phyloP scores from a whole-genome alignment of 2,113 vertebrate species.

The Anhinga anhinga region DNA sequence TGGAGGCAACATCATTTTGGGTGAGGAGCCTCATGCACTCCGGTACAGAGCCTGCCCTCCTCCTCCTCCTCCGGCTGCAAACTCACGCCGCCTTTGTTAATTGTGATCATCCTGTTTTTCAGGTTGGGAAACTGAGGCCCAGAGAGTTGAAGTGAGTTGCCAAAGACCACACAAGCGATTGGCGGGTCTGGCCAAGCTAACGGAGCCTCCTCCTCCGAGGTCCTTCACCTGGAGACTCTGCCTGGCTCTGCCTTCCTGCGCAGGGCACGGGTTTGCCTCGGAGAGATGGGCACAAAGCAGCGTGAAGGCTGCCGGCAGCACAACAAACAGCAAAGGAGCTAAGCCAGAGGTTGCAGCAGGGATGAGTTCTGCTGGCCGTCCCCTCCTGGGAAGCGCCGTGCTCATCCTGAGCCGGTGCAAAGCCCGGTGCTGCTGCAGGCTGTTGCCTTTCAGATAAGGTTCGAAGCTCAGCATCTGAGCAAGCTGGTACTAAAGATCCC shows the following conservation, averaged over 20 bases:
- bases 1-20: not conserved
- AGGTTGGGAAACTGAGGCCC: not conserved
- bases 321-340: not conserved
- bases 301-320: not conserved
- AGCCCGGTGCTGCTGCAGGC: not conserved
- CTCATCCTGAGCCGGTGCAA: fast-evolving
- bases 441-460: not conserved
- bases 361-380: not conserved
- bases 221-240: not conserved
- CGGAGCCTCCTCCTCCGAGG: fast-evolving
- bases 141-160: not conserved
- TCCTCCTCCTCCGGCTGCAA: not conserved
- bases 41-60: not conserved
- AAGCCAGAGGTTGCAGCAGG: not conserved
- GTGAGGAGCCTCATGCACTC: not conserved
- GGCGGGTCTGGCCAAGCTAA: not conserved
- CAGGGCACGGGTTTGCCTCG: fast-evolving
- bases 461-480: not conserved
- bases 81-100: not conserved
- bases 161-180: fast-evolving
- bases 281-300: not conserved
- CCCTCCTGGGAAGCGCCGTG: fast-evolving
- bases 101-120: not conserved
- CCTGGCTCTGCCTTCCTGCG: not conserved
- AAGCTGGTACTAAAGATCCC: not conserved